A percentile compares a stretch with the other conserved stretches of the same genome.
Evolutionary conservation across 1,140 invertebrate species (phyloP).

Genomic region (Aphis craccivora): DNA sequence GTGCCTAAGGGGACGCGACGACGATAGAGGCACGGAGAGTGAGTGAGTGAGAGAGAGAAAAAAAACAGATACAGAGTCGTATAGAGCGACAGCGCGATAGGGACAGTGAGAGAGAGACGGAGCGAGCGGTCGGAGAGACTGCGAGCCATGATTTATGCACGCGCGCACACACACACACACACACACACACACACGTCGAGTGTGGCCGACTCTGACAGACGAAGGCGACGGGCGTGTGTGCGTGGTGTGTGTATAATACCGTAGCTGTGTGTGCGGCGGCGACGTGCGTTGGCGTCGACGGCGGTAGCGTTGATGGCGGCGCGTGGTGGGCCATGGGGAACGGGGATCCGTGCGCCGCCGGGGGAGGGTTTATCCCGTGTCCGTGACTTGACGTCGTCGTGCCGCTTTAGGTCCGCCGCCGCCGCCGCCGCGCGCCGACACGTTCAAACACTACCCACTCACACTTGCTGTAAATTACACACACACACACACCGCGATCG

Average conservation of each 20-base stretch:
- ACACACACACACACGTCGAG: not conserved
- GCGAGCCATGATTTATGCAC: conserved; percentile 52
- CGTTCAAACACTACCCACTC: conserved; percentile 45
- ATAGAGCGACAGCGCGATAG: not conserved
- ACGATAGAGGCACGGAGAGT: not conserved
- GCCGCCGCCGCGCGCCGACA: not conserved
- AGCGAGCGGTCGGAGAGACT: not conserved
- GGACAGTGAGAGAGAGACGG: not conserved
- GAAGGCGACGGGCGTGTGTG: not conserved
- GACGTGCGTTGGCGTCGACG: conserved; percentile 44
- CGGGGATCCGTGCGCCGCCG: conserved; percentile 7
- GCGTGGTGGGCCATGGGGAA: not conserved
- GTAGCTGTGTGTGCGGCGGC: not conserved
- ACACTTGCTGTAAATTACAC: not conserved
- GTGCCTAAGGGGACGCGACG: not conserved
- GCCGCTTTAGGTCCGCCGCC: conserved; percentile 22
- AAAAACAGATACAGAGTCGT: not conserved
- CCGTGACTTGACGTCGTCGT: conserved; percentile 55
- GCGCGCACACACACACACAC: not conserved
- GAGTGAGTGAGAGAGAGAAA: not conserved
- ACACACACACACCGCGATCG: not conserved
- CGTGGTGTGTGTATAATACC: conserved; percentile 1
- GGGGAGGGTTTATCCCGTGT: conserved; percentile 40
- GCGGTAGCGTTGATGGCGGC: not conserved
- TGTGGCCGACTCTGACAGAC: conserved; percentile 35